phyloP scores from a whole-genome alignment of 2,113 vertebrate species.

The Daubentonia madagascariensis region DNA sequence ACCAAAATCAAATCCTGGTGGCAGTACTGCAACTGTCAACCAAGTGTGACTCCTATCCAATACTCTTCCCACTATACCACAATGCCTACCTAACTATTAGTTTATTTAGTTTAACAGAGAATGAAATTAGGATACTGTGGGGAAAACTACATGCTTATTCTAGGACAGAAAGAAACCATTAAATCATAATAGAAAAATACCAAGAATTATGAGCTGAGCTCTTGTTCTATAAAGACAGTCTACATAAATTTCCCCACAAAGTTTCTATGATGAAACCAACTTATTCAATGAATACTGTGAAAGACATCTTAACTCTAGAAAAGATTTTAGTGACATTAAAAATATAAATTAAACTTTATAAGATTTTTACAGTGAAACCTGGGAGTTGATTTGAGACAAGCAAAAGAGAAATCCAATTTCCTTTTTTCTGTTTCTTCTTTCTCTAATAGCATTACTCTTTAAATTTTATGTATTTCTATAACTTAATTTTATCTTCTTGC shows the following conservation, averaged over 20 bases:
- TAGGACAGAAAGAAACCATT: not conserved
- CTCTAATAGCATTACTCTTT: not conserved
- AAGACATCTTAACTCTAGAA: not conserved
- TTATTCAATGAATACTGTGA: not conserved
- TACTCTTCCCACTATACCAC: not conserved
- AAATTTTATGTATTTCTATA: not conserved
- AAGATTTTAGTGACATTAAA: not conserved
- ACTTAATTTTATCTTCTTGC: not conserved
- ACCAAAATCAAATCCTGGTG: not conserved
- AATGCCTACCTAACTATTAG: not conserved
- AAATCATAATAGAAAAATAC: constrained; percentile 17
- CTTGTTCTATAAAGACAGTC: not conserved
- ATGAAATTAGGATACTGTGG: not conserved
- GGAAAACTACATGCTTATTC: not conserved
- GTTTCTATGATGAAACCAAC: not conserved
- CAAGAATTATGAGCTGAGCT: not conserved
- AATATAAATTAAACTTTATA: constrained; percentile 8
- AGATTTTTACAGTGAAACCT: not conserved
- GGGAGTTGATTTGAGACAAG: not conserved
- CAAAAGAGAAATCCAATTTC: not conserved
- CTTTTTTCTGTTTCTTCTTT: not conserved
- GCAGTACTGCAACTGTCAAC: not conserved
- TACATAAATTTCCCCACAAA: not conserved
- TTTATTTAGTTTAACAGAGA: not conserved
- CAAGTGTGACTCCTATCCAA: not conserved